These are phyloP conservation scores for Parapsyche elsis DNA, from an alignment of 1,140 invertebrate species.

Conservation along the genomic window DNA sequence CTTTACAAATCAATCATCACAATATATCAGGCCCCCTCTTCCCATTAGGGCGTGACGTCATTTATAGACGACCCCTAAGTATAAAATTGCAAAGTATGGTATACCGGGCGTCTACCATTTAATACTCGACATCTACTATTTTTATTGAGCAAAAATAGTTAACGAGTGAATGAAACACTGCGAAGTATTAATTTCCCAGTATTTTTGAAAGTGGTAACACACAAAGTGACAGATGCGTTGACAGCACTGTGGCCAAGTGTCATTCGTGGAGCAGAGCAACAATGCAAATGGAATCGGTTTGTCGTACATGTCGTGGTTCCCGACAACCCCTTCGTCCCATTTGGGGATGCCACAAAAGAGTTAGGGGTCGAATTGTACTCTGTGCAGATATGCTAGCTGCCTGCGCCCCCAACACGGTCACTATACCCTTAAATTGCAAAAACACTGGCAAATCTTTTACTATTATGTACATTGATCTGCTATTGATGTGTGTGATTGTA, in stretches of 20 bases:
- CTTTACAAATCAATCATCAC: no score
- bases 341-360: conserved; percentile 22
- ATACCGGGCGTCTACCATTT: no score
- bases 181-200: no score
- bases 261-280: background rate
- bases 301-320: conserved; percentile 43
- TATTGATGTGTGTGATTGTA: no score
- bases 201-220: no score
- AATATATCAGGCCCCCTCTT: no score
- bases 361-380: background rate
- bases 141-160: no score
- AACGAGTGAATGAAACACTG: no score
- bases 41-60: no score
- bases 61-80: no score
- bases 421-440: conserved; percentile 15
- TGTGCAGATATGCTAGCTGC: conserved; percentile 47
- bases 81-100: no score
- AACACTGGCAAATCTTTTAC: conserved; percentile 36
- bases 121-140: no score
- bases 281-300: conserved; percentile 12
- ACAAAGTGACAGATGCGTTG: background rate
- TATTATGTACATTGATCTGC: background rate
- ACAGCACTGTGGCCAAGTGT: background rate
- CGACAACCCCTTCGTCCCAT: conserved; percentile 28
- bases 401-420: conserved; percentile 43